These are phyloP conservation scores for Rhysida immarginata DNA, from an alignment of 1,140 invertebrate genomes.

Conservation along the genomic window DNA sequence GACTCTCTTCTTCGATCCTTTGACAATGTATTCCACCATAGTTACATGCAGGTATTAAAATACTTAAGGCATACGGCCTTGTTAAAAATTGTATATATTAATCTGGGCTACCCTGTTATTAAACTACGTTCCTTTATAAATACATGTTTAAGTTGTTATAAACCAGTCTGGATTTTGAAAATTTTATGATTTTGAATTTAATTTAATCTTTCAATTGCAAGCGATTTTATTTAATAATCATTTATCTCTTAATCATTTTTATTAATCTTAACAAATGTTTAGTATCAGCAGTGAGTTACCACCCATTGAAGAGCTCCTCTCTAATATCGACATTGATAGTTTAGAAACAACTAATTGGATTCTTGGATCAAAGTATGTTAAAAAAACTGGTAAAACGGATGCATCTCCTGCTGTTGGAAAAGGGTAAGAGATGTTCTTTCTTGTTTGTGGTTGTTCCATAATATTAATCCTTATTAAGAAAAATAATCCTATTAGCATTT, in stretches of 20 bases:
- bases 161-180: too few relatives aligned
- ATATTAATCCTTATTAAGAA: background rate
- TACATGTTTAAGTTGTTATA: too few relatives aligned
- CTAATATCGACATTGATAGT: constrained; percentile 59
- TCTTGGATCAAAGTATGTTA: constrained; percentile 68
- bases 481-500: background rate
- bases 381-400: constrained; percentile 46
- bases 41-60: too few relatives aligned
- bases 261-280: background rate
- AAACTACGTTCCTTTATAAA: too few relatives aligned
- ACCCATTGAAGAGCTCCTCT: constrained; percentile 42
- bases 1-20: too few relatives aligned
- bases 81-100: too few relatives aligned
- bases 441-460: background rate
- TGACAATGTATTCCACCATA: too few relatives aligned
- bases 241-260: background rate
- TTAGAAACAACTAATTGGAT: constrained; percentile 76
- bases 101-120: too few relatives aligned
- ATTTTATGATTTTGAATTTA: background rate
- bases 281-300: constrained; percentile 42
- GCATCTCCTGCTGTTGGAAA: constrained; percentile 33
- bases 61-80: too few relatives aligned
- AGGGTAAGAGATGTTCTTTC: constrained; percentile 8
- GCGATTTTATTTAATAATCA: background rate
- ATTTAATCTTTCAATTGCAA: background rate